Evolutionary conservation across 2,888 invertebrate genomes (phyloP), one percentile per base, ranked within the genome.

Genomic region (Sesia bembeciformis): DNA sequence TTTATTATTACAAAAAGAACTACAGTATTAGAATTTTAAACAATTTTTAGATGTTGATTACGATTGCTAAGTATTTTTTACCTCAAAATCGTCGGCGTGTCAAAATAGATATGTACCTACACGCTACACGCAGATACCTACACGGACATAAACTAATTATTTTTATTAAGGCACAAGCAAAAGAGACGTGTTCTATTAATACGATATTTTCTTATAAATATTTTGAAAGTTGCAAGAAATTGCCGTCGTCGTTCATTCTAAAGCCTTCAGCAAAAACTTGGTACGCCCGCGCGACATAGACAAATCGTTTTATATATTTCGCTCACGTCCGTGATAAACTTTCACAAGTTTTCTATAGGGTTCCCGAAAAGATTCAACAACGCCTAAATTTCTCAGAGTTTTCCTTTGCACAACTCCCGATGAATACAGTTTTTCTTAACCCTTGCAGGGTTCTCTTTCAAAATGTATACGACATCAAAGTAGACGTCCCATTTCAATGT

Each of bases 251-350:
- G 46, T 46, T 46, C 46, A 46, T 46, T 46, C 46, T 54, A 61
- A 59, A 59, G 55, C 56, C 55, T 5, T n/a, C 51, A 39, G 59
- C 61, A 63, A 63, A 63, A 63, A 63, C 56, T 63, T 63, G 57
- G 55, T 50, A 51, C 56, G 51, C 52, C 52, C 5, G 4, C 8
- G 3, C 60, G 63, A 63, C 63, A 58, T 53, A 58, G 63, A 63
- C 62, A 63, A 63, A 63, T 63, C 63, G 63, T 55, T 63, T 58
- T 62, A 57, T 55, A 57, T 57, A 60, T 57, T 60, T 56, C 54
- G 54, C 54, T 53, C 53, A 52, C 59, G 55, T 59, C 54, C 51
- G 54, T 52, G 39, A 54, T 56, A 58, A 58, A 54, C 54, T 53
- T 53, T 55, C 61, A 53, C 53, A 40, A 59, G 49, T 52, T 56